These are phyloP conservation scores for Passer domesticus DNA, from an alignment of 2,113 vertebrate species.

Conservation along the genomic window DNA sequence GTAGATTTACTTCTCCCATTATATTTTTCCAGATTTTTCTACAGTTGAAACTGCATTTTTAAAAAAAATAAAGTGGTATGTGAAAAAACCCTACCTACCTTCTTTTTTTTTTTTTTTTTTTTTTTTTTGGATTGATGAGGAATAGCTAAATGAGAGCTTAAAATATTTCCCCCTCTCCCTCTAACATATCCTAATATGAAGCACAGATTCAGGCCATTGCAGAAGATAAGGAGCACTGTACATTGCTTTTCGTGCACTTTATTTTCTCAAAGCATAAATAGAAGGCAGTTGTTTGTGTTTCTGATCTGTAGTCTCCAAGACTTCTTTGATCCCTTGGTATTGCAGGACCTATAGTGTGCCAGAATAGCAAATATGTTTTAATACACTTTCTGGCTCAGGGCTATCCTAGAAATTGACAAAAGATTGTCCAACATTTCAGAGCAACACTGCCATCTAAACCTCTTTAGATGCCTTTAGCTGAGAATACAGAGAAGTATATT, in stretches of 20 bases:
- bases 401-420: neutral
- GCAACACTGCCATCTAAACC: neutral
- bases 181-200: slow-evolving; percentile 16
- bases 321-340: neutral
- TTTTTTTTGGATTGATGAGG: neutral
- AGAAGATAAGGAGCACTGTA: slow-evolving; percentile 33
- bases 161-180: slow-evolving; percentile 21
- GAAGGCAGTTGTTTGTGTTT: neutral
- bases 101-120: neutral
- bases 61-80: neutral
- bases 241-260: neutral
- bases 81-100: neutral
- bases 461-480: neutral
- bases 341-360: neutral
- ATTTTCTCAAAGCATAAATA: neutral
- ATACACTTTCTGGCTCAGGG: neutral
- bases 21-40: neutral
- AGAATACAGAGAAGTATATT: neutral
- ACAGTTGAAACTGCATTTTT: neutral
- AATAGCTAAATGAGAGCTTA: neutral
- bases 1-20: neutral
- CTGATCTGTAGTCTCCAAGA: neutral
- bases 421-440: neutral
- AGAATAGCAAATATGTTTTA: neutral
- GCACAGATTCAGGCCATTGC: slow-evolving; percentile 26